A percentile compares a stretch with the other conserved stretches of the same genome.
Conservation (phyloP, 2,797 vertebrate species). For the Gymnopithys bicolor region DNA sequence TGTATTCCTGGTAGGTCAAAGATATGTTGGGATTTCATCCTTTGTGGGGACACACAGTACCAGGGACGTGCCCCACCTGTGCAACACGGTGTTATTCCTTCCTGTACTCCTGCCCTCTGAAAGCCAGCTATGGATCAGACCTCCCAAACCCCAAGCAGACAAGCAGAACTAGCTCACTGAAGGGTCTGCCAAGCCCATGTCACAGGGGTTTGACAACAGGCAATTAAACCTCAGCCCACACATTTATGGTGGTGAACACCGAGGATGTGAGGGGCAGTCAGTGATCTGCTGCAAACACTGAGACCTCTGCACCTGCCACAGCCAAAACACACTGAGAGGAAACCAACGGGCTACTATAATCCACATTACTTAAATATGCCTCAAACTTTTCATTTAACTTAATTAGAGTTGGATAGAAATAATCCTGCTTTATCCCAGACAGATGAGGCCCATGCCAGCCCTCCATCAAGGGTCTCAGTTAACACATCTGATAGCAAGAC, state of each 20-base stretch:
- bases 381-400: neutral
- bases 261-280: fast-evolving
- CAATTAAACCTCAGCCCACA: neutral
- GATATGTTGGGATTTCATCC: neutral
- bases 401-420: neutral
- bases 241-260: fast-evolving
- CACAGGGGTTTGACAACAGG: neutral
- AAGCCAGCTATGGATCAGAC: neutral
- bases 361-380: neutral
- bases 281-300: neutral
- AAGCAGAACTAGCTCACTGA: neutral
- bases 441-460: neutral
- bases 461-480: neutral
- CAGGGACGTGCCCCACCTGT: neutral
- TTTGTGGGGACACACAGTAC: neutral
- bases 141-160: neutral
- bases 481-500: neutral
- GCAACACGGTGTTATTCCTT: neutral
- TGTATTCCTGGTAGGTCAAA: neutral
- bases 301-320: neutral
- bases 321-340: neutral
- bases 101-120: neutral
- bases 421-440: neutral
- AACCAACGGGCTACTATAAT: neutral
- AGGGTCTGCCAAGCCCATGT: neutral